Evolutionary conservation across 1,140 invertebrate species (phyloP), one percentile per base, ranked within the genome.

Genomic region (Drosophila bipectinata): DNA sequence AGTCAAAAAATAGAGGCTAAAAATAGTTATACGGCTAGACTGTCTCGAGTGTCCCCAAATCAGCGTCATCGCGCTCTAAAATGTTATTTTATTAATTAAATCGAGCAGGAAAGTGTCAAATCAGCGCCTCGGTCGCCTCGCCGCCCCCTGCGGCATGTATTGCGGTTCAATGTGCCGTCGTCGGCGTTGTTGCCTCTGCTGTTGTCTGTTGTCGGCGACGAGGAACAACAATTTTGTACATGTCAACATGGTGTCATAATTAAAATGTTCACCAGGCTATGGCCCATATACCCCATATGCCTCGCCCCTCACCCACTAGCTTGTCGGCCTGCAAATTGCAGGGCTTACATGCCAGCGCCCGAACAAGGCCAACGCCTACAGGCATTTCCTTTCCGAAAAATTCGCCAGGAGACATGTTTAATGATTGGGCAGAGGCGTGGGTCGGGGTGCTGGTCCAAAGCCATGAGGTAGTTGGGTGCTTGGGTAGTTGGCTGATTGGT

Each of bases 171-270:
- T 88, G 83, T 87, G 83, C 83, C 41, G 41, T 44, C 41, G 41
- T 7, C 41, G 61, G 51, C 64, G 56, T 53, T 28, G 26, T 28
- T 28, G 26, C 26, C 26, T 28, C 26, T 28, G 26, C 6, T 55
- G 44, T 58, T 37, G 10, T 37, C 34, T 37, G 34, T 37, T 37
- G 32, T 32, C 52, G 55, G 48, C 28, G 54, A 32, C 37, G 48
- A n/a, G 24, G 78, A 68, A 82, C 82, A 85, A 87, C 82, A 85
- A 87, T 82, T 85, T 88, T 79, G 71, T 79, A 79, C 82, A 87
- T 88, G 83, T 83, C 83, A 79, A 87, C 83, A 87, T 79, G 79
- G 83, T 83, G 83, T 88, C 83, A 88, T 88, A 88, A 88, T 88
- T 88, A 88, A 88, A 88, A 88, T 88, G 84, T 88, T 88, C 74